A percentile compares a stretch with the other conserved stretches of the same genome.
phyloP scores from a whole-genome alignment of 2,797 vertebrate genomes.

The Stomatorhinus walkeri region DNA sequence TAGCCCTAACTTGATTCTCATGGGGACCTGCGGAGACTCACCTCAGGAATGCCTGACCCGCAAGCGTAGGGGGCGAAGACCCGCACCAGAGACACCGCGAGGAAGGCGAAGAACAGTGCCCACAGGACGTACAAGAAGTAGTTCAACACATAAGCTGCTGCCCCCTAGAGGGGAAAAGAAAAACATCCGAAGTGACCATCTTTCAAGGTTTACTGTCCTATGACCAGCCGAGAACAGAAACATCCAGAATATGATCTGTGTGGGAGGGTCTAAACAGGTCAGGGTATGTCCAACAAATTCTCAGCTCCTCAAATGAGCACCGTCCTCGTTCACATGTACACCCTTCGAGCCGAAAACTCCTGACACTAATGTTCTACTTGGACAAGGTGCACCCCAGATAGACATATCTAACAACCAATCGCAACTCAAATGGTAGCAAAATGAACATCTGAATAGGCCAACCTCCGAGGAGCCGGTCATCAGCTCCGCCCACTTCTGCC shows the following conservation, averaged over 20 bases:
- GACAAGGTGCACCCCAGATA: background rate
- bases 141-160: constrained; percentile 85
- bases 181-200: background rate
- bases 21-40: constrained; percentile 42
- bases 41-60: constrained; percentile 96
- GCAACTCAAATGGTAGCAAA: background rate
- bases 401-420: background rate
- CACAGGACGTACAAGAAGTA: constrained; percentile 90
- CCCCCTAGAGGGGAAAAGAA: constrained; percentile 62
- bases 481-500: constrained; percentile 96
- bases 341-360: background rate
- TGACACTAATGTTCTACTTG: background rate
- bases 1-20: background rate
- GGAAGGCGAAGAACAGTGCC: constrained; percentile 86
- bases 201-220: background rate
- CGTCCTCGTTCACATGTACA: background rate
- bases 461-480: constrained; percentile 82
- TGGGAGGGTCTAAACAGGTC: background rate
- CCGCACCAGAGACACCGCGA: constrained; percentile 90
- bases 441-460: constrained; percentile 17
- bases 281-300: background rate
- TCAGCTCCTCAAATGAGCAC: background rate
- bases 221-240: background rate
- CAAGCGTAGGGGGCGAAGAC: constrained; percentile 96
- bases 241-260: background rate